Conservation (phyloP, 2,113 vertebrate species). For the Callocephalon fimbriatum region DNA sequence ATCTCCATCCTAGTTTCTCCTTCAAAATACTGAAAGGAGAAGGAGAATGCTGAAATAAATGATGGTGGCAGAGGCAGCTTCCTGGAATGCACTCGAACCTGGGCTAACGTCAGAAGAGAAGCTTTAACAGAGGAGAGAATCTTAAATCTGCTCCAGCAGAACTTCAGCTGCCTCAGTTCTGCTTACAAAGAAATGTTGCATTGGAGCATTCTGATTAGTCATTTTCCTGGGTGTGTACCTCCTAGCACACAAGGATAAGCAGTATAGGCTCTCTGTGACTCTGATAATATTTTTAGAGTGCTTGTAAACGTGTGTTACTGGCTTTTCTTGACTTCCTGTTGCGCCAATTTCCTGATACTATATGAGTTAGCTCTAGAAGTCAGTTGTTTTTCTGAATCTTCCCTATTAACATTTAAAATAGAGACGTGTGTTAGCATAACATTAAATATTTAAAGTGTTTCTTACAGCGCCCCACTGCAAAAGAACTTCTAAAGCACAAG, state of each 20-base stretch:
- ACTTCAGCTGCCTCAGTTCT: not conserved
- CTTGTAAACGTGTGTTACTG: conserved; percentile 26
- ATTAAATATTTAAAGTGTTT: conserved; percentile 12
- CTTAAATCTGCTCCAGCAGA: not conserved
- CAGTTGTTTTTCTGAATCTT: not conserved
- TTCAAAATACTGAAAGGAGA: not conserved
- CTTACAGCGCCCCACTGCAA: conserved; percentile 82
- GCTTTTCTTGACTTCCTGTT: conserved; percentile 35
- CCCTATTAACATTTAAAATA: not conserved
- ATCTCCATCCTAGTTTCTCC: not conserved
- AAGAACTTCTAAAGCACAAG: conserved; percentile 86
- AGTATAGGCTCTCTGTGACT: not conserved
- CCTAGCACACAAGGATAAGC: not conserved
- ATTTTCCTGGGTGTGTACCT: conserved; percentile 64
- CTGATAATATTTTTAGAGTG: not conserved
- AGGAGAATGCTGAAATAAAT: not conserved
- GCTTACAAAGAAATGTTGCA: conserved; percentile 35
- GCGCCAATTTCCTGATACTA: not conserved
- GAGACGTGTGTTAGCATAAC: not conserved
- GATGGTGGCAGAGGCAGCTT: not conserved
- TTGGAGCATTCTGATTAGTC: conserved; percentile 48
- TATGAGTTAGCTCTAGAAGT: not conserved
- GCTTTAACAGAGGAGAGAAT: not conserved
- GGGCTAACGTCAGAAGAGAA: not conserved
- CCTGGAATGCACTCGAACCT: not conserved